These are phyloP conservation scores for Scarus forsteni DNA, from an alignment of 2,797 vertebrate species.

Conservation along the genomic window DNA sequence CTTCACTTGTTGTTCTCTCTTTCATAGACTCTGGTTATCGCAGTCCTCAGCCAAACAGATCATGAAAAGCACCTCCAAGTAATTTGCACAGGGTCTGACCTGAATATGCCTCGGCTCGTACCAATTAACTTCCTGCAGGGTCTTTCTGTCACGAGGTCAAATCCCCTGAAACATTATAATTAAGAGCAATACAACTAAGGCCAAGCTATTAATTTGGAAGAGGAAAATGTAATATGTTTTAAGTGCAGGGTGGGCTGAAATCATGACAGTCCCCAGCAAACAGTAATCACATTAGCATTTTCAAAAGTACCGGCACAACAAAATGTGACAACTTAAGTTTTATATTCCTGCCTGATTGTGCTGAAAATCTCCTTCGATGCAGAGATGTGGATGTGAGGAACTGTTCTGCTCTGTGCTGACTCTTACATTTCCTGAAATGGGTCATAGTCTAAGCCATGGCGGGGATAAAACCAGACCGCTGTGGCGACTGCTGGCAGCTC, in stretches of 20 bases:
- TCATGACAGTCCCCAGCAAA: slow-evolving; percentile 3
- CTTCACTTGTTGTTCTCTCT: slow-evolving; percentile 3
- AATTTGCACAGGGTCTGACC: slow-evolving; percentile 59
- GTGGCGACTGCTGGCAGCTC: slow-evolving; percentile 22
- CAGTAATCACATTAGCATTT: slow-evolving; percentile 17
- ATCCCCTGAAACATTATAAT: slow-evolving; percentile 67
- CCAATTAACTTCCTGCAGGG: slow-evolving; percentile 66
- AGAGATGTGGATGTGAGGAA: background rate
- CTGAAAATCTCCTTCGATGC: background rate
- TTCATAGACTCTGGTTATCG: background rate
- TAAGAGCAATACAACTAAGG: slow-evolving; percentile 59
- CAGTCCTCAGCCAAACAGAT: slow-evolving; percentile 35
- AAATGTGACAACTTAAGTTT: background rate
- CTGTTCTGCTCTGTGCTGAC: slow-evolving; percentile 23
- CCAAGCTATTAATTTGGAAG: slow-evolving; percentile 30
- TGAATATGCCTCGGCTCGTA: slow-evolving; percentile 52
- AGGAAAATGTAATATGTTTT: slow-evolving; percentile 15
- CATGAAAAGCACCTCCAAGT: slow-evolving; percentile 45
- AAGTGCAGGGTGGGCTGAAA: slow-evolving; percentile 7
- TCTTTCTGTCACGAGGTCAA: slow-evolving; percentile 62
- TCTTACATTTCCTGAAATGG: slow-evolving; percentile 29
- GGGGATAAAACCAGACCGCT: slow-evolving; percentile 25
- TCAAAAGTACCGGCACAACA: background rate
- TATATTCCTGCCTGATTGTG: background rate
- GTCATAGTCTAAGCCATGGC: background rate